Conservation (phyloP, 2,888 invertebrate genomes). For the Eristalis tenax region DNA sequence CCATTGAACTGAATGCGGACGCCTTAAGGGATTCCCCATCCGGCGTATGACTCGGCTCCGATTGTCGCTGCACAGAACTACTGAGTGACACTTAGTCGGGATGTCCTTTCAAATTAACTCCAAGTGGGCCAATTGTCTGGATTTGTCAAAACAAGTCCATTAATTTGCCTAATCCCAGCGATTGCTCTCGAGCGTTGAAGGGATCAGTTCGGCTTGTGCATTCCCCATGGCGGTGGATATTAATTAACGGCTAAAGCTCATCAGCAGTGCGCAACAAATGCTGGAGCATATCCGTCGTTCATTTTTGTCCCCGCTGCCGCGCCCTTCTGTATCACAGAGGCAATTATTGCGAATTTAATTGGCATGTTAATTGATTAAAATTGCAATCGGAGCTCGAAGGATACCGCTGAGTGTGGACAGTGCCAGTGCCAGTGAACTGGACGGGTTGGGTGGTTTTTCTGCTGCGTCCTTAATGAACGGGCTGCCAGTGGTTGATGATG, state of each 20-base stretch:
- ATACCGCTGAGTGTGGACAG: background rate
- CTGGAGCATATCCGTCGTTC: background rate
- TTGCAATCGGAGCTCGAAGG: conserved; percentile 31
- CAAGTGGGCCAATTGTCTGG: conserved; percentile 7
- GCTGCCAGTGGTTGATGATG: background rate
- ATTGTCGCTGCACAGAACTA: background rate
- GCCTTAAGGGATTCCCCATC: too few species aligned
- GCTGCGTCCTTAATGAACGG: background rate
- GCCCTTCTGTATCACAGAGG: background rate
- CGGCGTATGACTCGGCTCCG: background rate
- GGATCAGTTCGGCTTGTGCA: background rate
- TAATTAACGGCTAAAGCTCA: conserved; percentile 24
- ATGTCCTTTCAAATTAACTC: conserved; percentile 6
- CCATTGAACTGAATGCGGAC: too few species aligned
- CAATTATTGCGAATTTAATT: conserved; percentile 48
- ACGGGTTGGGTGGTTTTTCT: background rate
- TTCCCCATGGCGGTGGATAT: conserved; percentile 4
- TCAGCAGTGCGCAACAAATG: conserved; percentile 1
- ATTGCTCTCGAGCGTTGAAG: conserved; percentile 23
- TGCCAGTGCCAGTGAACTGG: background rate
- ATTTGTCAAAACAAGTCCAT: conserved; percentile 48
- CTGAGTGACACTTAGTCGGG: background rate
- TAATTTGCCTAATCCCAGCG: conserved; percentile 25
- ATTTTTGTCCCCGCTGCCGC: background rate
- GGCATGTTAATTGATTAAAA: conserved; percentile 54